These are phyloP conservation scores for Melopsittacus undulatus DNA, from an alignment of 2,797 vertebrate species.

Conservation along the genomic window DNA sequence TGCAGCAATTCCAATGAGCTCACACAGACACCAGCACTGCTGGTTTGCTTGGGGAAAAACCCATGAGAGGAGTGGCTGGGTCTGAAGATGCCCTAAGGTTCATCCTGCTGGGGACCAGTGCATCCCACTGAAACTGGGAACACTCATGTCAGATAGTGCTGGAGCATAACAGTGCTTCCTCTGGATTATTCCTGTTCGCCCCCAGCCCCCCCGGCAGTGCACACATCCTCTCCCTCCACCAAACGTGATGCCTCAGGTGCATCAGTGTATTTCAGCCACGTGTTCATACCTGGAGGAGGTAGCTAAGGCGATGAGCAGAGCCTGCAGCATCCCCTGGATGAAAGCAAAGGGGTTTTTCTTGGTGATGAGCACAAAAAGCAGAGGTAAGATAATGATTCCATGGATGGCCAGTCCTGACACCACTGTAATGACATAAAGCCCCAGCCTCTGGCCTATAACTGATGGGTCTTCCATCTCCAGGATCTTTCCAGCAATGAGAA, in stretches of 20 bases:
- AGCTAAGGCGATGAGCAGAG: slow-evolving; percentile 88
- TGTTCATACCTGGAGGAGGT: slow-evolving; percentile 87
- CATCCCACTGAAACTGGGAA: neutral
- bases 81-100: neutral
- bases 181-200: neutral
- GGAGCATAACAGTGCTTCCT: neutral
- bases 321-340: slow-evolving; percentile 88
- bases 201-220: fast-evolving
- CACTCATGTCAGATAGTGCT: neutral
- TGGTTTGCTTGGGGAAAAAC: neutral
- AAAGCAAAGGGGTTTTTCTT: slow-evolving; percentile 86
- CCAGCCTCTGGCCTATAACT: slow-evolving; percentile 84
- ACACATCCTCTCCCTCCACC: neutral
- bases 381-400: slow-evolving; percentile 82
- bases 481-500: slow-evolving; percentile 90
- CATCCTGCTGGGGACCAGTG: neutral
- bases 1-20: neutral
- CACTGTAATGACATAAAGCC: slow-evolving; percentile 86
- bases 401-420: slow-evolving; percentile 86
- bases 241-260: neutral
- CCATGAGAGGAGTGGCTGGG: neutral
- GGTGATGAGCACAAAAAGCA: slow-evolving; percentile 86
- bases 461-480: slow-evolving; percentile 89
- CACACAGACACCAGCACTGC: fast-evolving
- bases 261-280: fast-evolving